Evolutionary conservation across 2,888 invertebrate species (phyloP).

Genomic region (Anoncus sp.): DNA sequence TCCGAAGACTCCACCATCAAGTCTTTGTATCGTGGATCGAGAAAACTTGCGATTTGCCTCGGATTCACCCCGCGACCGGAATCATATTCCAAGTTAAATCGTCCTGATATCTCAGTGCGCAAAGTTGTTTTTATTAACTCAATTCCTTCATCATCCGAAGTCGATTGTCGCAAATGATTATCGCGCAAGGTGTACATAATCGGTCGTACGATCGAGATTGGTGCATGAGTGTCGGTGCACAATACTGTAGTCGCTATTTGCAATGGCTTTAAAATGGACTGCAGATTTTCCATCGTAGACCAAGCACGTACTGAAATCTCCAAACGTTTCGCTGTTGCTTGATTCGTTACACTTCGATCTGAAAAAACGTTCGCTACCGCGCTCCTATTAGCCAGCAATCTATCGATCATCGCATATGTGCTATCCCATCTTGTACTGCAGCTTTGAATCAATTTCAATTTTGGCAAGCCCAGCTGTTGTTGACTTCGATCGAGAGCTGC

Average conservation of each 20-base stretch:
- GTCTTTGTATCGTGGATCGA: constrained; percentile 47
- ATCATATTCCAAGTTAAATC: constrained; percentile 18
- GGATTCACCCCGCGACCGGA: background rate
- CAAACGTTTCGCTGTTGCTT: constrained; percentile 20
- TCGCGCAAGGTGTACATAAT: constrained; percentile 12
- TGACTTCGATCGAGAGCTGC: too few species aligned
- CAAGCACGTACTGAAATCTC: constrained; percentile 41
- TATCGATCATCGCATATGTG: constrained; percentile 37
- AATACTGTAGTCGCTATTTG: constrained; percentile 38
- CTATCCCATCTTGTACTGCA: constrained; percentile 18
- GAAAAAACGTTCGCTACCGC: constrained; percentile 40
- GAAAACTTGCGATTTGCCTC: constrained; percentile 47
- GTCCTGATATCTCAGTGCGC: background rate
- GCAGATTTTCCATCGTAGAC: constrained; percentile 44
- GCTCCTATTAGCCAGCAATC: constrained; percentile 31
- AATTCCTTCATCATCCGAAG: constrained; percentile 1
- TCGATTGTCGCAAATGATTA: constrained; percentile 1
- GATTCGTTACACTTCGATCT: constrained; percentile 34
- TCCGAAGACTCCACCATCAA: constrained; percentile 22
- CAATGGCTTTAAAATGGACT: constrained; percentile 23
- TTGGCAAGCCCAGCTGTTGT: too few species aligned
- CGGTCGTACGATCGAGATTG: constrained; percentile 2
- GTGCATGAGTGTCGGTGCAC: constrained; percentile 28
- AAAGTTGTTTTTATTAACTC: background rate
- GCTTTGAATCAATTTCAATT: too few species aligned